These are phyloP conservation scores for Phrynocephalus vlangalii DNA, from an alignment of 2,797 vertebrate genomes.

Conservation along the genomic window DNA sequence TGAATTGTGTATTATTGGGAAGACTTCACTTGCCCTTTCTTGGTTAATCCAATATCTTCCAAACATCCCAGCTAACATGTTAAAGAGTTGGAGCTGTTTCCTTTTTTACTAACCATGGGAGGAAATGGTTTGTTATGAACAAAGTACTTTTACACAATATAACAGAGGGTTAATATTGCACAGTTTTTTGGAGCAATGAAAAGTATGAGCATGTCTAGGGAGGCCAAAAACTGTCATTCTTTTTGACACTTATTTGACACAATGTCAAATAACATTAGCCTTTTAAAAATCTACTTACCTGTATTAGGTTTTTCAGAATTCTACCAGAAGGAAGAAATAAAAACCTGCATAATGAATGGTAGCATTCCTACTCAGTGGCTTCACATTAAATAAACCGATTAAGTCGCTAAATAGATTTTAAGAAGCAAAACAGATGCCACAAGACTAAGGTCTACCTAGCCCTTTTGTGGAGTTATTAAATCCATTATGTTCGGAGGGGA, in stretches of 20 bases:
- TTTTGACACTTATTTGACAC: background rate
- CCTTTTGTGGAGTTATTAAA: too few species aligned
- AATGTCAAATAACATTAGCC: background rate
- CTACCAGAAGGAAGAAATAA: background rate
- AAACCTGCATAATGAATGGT: too few species aligned
- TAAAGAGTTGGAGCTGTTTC: conserved; percentile 26
- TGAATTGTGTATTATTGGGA: conserved; percentile 3
- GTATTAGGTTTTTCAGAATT: background rate
- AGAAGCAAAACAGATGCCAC: background rate
- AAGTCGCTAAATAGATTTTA: background rate
- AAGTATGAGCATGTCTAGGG: background rate
- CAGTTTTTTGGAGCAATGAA: background rate
- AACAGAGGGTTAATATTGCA: background rate
- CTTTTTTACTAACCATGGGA: conserved; percentile 26
- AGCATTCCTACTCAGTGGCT: background rate
- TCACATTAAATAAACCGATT: background rate
- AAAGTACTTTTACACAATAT: conserved; percentile 39
- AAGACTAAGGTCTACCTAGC: background rate
- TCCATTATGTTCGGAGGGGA: too few species aligned
- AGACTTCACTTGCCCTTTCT: conserved; percentile 23
- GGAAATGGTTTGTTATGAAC: conserved; percentile 40
- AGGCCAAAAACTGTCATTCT: background rate
- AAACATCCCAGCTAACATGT: conserved; percentile 11
- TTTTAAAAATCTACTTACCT: background rate
- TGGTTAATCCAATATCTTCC: conserved; percentile 33